Conservation (phyloP, 2,113 vertebrate genomes). For the Theropithecus gelada region DNA sequence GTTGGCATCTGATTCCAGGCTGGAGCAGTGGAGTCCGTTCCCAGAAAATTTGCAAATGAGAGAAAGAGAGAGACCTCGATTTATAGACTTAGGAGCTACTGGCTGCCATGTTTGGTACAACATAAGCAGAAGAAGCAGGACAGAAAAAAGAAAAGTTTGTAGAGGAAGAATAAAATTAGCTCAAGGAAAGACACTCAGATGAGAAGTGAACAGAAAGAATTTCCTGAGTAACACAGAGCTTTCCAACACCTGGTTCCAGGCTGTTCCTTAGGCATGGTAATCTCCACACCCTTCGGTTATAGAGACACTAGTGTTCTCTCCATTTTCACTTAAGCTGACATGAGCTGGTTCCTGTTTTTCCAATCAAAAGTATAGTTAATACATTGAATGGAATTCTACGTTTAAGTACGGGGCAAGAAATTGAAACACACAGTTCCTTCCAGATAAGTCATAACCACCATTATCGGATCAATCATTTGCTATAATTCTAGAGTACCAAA, state of each 20-base stretch:
- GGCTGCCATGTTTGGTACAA: background rate
- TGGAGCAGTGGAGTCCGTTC: background rate
- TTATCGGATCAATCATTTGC: conserved; percentile 1
- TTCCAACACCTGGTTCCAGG: background rate
- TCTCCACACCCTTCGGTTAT: background rate
- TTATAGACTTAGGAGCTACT: background rate
- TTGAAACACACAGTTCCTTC: background rate
- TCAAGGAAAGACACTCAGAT: background rate
- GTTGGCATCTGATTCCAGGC: background rate
- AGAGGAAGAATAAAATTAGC: background rate
- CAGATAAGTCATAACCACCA: background rate
- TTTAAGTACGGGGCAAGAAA: background rate
- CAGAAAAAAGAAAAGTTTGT: background rate
- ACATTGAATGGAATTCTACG: background rate
- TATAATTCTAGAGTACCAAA: background rate
- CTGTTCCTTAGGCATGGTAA: background rate
- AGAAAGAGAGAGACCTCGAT: background rate
- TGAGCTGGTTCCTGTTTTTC: background rate
- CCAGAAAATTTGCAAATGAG: background rate
- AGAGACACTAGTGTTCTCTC: background rate
- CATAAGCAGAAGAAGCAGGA: background rate
- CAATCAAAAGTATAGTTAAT: background rate
- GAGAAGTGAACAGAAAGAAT: background rate
- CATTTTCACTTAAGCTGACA: background rate
- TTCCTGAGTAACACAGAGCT: background rate